These are phyloP conservation scores for Patella depressa DNA, from an alignment of 2,888 invertebrate species.

Conservation along the genomic window DNA sequence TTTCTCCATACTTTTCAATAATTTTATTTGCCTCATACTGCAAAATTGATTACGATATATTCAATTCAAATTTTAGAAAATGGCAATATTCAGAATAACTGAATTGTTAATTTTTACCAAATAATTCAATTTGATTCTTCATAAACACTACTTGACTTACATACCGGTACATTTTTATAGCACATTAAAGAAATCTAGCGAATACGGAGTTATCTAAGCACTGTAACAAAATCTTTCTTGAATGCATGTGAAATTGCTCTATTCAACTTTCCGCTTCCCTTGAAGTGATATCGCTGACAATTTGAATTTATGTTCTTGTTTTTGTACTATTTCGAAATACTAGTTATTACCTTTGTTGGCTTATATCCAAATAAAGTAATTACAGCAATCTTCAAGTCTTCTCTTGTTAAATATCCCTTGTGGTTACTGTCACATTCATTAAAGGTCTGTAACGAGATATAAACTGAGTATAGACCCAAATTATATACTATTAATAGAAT, in stretches of 20 bases:
- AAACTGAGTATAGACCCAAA: not conserved
- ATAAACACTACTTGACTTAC: not conserved
- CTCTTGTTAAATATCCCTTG: conserved; percentile 57
- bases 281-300: no score
- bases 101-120: no score
- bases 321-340: no score
- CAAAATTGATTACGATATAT: conserved; percentile 17
- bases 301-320: no score
- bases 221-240: no score
- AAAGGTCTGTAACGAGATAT: conserved; percentile 49
- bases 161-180: not conserved
- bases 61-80: not conserved
- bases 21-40: conserved; percentile 55
- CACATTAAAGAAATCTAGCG: no score
- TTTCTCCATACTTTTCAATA: conserved; percentile 45
- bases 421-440: conserved; percentile 51
- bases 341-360: conserved; percentile 58
- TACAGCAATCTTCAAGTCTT: conserved; percentile 64
- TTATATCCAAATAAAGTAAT: conserved; percentile 66
- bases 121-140: not conserved
- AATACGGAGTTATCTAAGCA: no score
- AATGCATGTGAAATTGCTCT: no score
- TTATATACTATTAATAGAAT: no score
- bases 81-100: conserved; percentile 12
- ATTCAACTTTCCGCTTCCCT: no score